Conservation (phyloP, 2,797 vertebrate genomes). For the Chloroceryle amazona region DNA sequence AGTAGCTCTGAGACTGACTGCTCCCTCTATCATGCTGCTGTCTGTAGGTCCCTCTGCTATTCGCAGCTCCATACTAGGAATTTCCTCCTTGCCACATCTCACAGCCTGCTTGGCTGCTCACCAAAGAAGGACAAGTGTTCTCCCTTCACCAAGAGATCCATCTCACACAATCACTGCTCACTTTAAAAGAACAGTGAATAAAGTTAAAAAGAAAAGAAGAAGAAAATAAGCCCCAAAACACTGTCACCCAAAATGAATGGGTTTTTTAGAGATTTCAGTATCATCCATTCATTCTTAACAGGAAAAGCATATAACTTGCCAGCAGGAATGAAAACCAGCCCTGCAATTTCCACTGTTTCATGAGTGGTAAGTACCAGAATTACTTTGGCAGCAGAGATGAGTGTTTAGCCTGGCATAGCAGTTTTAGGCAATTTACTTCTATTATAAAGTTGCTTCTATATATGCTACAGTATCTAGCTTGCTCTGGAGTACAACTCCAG, state of each 20-base stretch:
- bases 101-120: not conserved
- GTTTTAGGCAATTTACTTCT: not conserved
- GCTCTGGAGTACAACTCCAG: not conserved
- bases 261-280: not conserved
- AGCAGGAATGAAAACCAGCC: not conserved
- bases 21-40: accelerated
- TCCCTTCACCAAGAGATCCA: not conserved
- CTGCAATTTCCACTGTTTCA: not conserved
- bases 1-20: not conserved
- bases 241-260: not conserved
- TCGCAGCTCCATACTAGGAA: not conserved
- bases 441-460: not conserved
- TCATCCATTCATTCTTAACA: not conserved
- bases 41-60: not conserved
- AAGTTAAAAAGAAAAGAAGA: not conserved
- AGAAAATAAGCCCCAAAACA: not conserved
- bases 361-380: not conserved
- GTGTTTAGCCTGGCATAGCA: not conserved
- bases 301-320: not conserved
- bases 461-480: not conserved
- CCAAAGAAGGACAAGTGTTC: not conserved
- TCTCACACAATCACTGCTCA: not conserved
- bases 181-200: not conserved
- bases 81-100: not conserved
- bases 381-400: not conserved